phyloP scores from a whole-genome alignment of 2,888 invertebrate genomes.

The Caenorhabditis panamensis region DNA sequence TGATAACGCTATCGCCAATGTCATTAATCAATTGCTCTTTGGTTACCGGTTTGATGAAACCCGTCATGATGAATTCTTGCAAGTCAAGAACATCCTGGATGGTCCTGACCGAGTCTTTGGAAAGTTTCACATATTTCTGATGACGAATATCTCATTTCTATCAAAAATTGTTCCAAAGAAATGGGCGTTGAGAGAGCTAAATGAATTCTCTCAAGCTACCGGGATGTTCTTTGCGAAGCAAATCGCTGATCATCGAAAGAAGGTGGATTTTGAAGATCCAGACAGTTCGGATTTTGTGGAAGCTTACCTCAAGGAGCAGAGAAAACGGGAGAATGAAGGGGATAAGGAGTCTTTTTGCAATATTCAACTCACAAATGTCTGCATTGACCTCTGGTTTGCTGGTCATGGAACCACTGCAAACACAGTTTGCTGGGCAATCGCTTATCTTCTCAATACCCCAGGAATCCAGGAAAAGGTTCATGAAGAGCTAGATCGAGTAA shows the following conservation, averaged over 20 bases:
- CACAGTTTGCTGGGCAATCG: conserved; percentile 62
- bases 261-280: conserved; percentile 45
- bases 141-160: conserved; percentile 39
- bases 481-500: conserved; percentile 62
- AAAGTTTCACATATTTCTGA: conserved; percentile 27
- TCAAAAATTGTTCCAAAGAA: conserved; percentile 20
- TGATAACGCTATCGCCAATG: conserved; percentile 58
- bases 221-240: conserved; percentile 52
- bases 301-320: conserved; percentile 61
- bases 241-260: conserved; percentile 55
- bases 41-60: conserved; percentile 66
- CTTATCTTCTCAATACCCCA: conserved; percentile 60
- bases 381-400: conserved; percentile 66
- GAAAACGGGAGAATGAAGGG: too few species aligned
- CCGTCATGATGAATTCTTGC: conserved; percentile 42
- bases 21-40: too few species aligned
- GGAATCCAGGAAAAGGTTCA: conserved; percentile 63
- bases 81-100: conserved; percentile 52
- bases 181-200: conserved; percentile 32
- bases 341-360: too few species aligned
- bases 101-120: conserved; percentile 26
- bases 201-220: too few species aligned
- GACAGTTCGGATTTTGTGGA: conserved; percentile 61
- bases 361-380: conserved; percentile 53
- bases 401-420: conserved; percentile 67